Base-by-base conservation (phyloP, 2,888 invertebrate genomes). In the Ecliptopera silaceata region DNA sequence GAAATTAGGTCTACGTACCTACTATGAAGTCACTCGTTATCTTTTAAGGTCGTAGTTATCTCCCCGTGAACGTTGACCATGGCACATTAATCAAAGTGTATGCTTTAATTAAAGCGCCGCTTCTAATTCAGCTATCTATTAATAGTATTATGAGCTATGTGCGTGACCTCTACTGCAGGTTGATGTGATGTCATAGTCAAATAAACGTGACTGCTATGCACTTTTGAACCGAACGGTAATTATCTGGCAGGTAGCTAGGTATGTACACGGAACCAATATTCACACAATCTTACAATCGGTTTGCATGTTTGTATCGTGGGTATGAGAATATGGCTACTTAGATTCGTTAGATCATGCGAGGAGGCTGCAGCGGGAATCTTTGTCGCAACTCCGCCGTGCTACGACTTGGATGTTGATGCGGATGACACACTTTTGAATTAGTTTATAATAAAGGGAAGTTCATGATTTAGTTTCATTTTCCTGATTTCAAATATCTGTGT, bases 121-220 rank as follows among this genome's bases (percentile, higher is more conserved):
- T 26, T 15, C 5, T 20, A 5, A 36, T 34, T 22, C 12, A n/a
- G 6, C n/a, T 4, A 32, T 10, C n/a, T 51, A 51, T 29, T 26
- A 34, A 51, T 51, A 51, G 17, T 36, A 39, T 20, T 39, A 20
- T 11, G n/a, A 34, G 13, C 38, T 13, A 45, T 52, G 45, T 45
- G 38, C 11, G 36, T 11, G 54, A 51, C 59, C 59, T 51, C 43
- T 13, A 13, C 18, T 51, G 44, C 44, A 52, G 13, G 41, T 42
- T 29, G 18, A 12, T 12, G n/a, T 53, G 53, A 58, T 53, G 48
- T 53, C 45, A 58, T 50, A 41, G 20, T 11, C 6, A 32, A 10
- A 41, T 22, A 44, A n/a, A 11, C 45, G 45, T 46, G 45, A 34
- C 34, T 20, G 18, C n/a, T 20, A 56, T 46, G 32, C 45, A 56